Conservation (phyloP, 2,797 vertebrate genomes). For the Gambusia yucatana region DNA sequence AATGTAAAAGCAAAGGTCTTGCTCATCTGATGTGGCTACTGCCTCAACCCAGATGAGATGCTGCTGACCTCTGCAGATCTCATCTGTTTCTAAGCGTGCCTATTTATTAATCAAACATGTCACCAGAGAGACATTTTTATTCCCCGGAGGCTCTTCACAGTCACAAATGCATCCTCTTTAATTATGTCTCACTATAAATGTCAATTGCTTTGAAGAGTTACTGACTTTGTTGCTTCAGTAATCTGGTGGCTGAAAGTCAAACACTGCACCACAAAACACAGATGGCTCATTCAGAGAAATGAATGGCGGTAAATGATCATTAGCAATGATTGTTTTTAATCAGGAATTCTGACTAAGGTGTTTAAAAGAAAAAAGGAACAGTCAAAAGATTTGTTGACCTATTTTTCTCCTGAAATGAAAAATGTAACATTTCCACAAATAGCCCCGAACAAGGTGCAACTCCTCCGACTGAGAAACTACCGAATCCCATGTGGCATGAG, state of each 20-base stretch:
- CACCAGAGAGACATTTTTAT: constrained; percentile 45
- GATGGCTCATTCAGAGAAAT: not conserved
- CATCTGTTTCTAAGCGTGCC: constrained; percentile 29
- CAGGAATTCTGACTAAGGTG: not conserved
- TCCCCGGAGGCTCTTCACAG: constrained; percentile 22
- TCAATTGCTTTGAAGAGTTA: constrained; percentile 32
- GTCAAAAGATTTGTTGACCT: constrained; percentile 16
- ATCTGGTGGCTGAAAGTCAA: constrained; percentile 17
- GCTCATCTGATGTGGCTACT: not conserved
- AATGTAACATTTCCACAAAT: constrained; percentile 47
- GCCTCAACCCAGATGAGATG: constrained; percentile 16
- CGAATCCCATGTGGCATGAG: constrained; percentile 59
- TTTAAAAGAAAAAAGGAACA: constrained; percentile 5
- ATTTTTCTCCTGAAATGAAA: constrained; percentile 52
- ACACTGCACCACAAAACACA: constrained; percentile 7
- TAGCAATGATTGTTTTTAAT: not conserved
- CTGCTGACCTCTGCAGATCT: constrained; percentile 51
- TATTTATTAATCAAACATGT: constrained; percentile 63
- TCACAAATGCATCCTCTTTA: constrained; percentile 52
- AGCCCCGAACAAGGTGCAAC: constrained; percentile 33
- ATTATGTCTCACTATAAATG: constrained; percentile 50
- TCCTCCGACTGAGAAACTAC: constrained; percentile 39
- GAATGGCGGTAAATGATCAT: constrained; percentile 5
- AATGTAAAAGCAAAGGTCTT: constrained; percentile 7
- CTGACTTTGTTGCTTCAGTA: constrained; percentile 2